A percentile compares a stretch with the other conserved stretches of the same genome.
Conservation (phyloP, 2,113 vertebrate species). For the Sebastes schlegelii region DNA sequence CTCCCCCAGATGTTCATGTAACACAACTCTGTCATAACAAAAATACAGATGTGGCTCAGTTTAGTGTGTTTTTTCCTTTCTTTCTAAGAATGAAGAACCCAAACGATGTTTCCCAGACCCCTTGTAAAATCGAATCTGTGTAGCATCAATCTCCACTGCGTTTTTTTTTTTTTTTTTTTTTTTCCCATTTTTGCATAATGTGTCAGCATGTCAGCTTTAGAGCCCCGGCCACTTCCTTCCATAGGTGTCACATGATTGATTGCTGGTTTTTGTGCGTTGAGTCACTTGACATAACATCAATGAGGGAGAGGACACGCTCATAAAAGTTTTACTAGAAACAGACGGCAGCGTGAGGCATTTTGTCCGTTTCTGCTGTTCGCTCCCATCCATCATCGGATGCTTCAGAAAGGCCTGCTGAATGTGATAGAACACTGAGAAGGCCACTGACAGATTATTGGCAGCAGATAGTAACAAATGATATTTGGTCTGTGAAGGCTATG, state of each 20-base stretch:
- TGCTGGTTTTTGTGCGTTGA: conserved; percentile 34
- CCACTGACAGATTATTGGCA: conserved; percentile 20
- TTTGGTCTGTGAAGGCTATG: conserved; percentile 2
- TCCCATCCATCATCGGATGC: conserved; percentile 36
- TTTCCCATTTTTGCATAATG: conserved; percentile 2
- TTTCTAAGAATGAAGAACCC: conserved; percentile 13
- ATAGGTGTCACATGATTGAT: conserved; percentile 51
- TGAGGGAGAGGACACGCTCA: conserved; percentile 45
- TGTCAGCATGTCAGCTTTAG: conserved; percentile 44
- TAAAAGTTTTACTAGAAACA: conserved; percentile 59
- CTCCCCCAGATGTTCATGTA: conserved; percentile 42
- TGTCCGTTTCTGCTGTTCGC: conserved; percentile 27
- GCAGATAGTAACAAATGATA: background rate
- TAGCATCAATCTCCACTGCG: conserved; percentile 24
- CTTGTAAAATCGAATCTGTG: conserved; percentile 50
- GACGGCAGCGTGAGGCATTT: conserved; percentile 38
- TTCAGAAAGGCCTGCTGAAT: conserved; percentile 25
- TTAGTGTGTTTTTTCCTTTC: conserved; percentile 16
- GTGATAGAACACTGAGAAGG: conserved; percentile 19
- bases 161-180: conserved; percentile 18
- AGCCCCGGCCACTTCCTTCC: conserved; percentile 27
- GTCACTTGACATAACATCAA: conserved; percentile 56
- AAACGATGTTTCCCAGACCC: conserved; percentile 45
- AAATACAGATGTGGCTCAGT: conserved; percentile 48
- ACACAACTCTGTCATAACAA: conserved; percentile 32